Evolutionary conservation across 2,797 vertebrate species (phyloP), one percentile per base, ranked within the genome.

Genomic region (Hyperoplus lanceolatus): DNA sequence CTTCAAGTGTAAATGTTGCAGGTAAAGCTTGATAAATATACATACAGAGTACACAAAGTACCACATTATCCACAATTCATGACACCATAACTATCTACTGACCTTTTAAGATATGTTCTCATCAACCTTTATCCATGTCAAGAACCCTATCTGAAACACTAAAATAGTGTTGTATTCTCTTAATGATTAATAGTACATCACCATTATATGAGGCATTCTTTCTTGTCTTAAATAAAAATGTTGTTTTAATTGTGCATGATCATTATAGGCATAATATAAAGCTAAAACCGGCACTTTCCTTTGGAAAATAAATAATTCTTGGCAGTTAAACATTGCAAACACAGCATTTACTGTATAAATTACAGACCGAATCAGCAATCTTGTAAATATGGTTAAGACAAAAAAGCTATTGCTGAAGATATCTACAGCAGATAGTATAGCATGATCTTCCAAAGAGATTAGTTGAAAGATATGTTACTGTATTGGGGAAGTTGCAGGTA

Each of bases 261-360:
- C 36, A 42, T 45, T 10, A n/a, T 16, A 46, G 8, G 41, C 1
- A 43, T 42, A 60, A 29, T 9, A 62, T 51, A 86, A 89, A 91
- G 74, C 75, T 85, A 80, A 58, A 67, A 73, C 83, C 90, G 77
- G 83, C 79, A 91, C 83, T 72, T 83, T 46, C 70, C 13, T 72
- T 81, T 85, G 78, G 53, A 50, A 84, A 80, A 86, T 55, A 38
- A 0, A 51, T n/a, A 3, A 12, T 16, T 68, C 51, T 51, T 51
- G 70, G 39, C 21, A 55, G 29, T 63, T 68, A 51, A 55, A 21
- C 53, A 51, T 2, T 45, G 8, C 66, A 45, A 77, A 55, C 21
- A 77, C 63, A 49, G 42, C 49, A 78, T 69, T 65, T 42, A 49
- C 11, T 62, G 11, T 45, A 43, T 59, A 7, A 10, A 57, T 50